Evolutionary conservation across 2,888 invertebrate genomes (phyloP), one percentile per base, ranked within the genome.

Genomic region (Agapetus fuscipes): DNA sequence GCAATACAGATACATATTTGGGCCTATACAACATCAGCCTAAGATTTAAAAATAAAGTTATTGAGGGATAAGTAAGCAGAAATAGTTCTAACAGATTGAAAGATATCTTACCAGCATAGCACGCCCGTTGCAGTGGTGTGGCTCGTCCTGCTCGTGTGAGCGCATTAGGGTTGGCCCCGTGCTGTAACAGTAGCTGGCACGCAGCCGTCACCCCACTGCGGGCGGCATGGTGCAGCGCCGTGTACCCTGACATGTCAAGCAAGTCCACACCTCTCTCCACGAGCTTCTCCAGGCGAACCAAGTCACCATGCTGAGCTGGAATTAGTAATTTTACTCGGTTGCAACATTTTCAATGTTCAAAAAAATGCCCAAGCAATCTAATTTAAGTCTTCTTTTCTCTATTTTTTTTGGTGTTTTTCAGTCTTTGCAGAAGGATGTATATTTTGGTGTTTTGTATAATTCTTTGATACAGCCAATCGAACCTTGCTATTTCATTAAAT

Each of bases 171-270:
- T 76, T 59, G 7, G 87, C 90, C 16, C 83, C 82, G 51, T 76
- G 65, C 41, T 71, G 58, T 30, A 93, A 53, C 34, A 94, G 66
- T 34, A 76, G 55, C 51, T 72, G 67, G 56, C 89, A 90, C 38
- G 85, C 72, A 32, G 75, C 66, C 10, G 71, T 54, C 56, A 85
- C 76, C 7, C 89, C 90, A 64, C 78, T 81, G 30, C 93, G 74
- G 31, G 88, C 80, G 3, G 91, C 89, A 69, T 93, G 93, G 61
- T 94, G 93, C 50, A 94, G 63, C 6, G 91, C 84, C 14, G 85
- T 85, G 56, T 91, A 94, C 25, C 91, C 91, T 40, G 80, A 77
- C 45, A 76, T 72, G 59, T 89, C 89, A 35, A 66, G 65, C 10
- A 60, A 57, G 61, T 85, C 76, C 1, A 77, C 73, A 48, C 74